Base-by-base conservation (phyloP, 2,888 invertebrate species). In the Xylota sylvarum region DNA sequence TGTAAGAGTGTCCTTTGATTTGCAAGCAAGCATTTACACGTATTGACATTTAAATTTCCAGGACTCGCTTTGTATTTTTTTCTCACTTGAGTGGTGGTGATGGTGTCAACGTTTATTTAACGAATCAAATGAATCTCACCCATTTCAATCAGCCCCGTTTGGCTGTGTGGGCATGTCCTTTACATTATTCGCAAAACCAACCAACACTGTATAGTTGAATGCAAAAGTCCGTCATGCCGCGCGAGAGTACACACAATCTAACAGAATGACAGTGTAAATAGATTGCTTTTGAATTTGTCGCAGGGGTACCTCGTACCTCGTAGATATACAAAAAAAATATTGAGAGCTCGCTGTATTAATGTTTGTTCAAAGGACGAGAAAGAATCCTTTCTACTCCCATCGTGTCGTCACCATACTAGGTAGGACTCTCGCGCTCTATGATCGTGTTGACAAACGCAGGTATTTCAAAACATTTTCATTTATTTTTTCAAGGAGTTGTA, bases 11-110 rank as follows among this genome's bases (percentile, higher is more conserved):
- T 81, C 76, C 86, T 82, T 86, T 86, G 82, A 86, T 72, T 81
- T 67, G 76, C 52, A 17, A 17, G n/a, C 50, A 86, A 72, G 46
- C 85, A 81, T 85, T 85, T 72, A 70, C 30, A 70, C 74, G 72
- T 86, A 78, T 82, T 86, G 86, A 82, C 82, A 86, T 86, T 86
- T 82, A 82, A 86, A 86, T 82, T 82, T 86, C 77, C 73, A 79
- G 19, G 67, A 69, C 77, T 35, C 40, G 30, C 67, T 19, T 64
- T 69, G 67, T 64, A 50, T 35, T 56, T 3, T 17, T n/a, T 27
- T 43, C 17, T 23, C 3, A 37, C n/a, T n/a, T 40, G 12, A 10
- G 37, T 12, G 7, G 32, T 52, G 50, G 4, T 52, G 77, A 7
- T 50, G 72, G 72, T 81, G 72, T 77, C 65, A 81, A 72, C 65